Base-by-base conservation (phyloP, 2,113 vertebrate genomes). In the Micromys minutus region DNA sequence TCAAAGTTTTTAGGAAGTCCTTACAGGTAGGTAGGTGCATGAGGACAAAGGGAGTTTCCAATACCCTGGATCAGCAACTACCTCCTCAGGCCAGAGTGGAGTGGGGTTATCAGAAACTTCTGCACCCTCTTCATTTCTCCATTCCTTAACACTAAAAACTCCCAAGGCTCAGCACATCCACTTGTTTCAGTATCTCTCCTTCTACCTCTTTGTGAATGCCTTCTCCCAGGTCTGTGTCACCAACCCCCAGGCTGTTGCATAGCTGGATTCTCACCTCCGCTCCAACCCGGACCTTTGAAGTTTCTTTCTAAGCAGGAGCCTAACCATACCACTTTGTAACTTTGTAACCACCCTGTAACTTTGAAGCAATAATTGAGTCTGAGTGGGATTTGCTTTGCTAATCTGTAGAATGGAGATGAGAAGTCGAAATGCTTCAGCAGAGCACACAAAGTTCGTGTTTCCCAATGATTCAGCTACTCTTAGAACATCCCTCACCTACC, bases 1-100 rank as follows among this genome's bases (percentile, higher is more conserved):
- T 97, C 0, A 19, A 96, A 96, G 97, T 96, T 98, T 96, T 98
- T 90, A 97, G 97, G 93, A 97, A 97, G 96, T 96, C 95, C 72
- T 93, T 76, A 97, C 67, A 39, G 91, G 94, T 95, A 39, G 91
- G 94, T 95, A 95, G 95, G 94, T 39, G 75, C 90, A 63, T 47
- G 5, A 15, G 34, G 36, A n/a, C 11, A 31, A n/a, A 34, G 6
- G 36, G n/a, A 75, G 36, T 26, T 4, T 26, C 45, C 57, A 47
- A 59, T 3, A 5, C 1, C 92, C 0, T 0, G 45, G 4, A 57
- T 90, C 45, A 69, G 91, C 34, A 4, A 76, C 36, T 61, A 72
- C 19, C 7, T 26, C 75, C 94, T 61, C 84, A 65, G 93, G 1
- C 22, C 45, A 19, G 81, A n/a, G 52, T 63, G 65, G 39, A 86